Percentiles rank a stretch among this genome's conserved stretches.
Conservation (phyloP, 2,797 vertebrate species). For the Lagodon rhomboides region DNA sequence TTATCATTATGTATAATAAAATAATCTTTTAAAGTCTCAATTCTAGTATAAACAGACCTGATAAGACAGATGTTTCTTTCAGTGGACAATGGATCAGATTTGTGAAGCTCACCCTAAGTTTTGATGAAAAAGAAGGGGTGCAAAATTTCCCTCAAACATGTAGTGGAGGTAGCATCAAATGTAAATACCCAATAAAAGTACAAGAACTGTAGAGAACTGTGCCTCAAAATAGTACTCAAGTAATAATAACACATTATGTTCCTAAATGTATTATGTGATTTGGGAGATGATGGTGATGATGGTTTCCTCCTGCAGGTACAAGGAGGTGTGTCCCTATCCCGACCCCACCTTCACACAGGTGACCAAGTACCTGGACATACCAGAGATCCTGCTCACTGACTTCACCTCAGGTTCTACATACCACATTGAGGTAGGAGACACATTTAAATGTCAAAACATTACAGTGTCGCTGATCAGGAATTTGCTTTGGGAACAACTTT, state of each 20-base stretch:
- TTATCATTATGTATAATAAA: not conserved
- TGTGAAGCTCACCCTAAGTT: not conserved
- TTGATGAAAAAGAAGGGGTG: not conserved
- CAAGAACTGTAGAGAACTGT: not conserved
- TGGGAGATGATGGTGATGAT: not conserved
- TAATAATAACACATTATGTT: not conserved
- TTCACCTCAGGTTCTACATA: conserved; percentile 96
- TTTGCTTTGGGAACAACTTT: not conserved
- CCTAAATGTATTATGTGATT: not conserved
- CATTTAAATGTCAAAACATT: not conserved
- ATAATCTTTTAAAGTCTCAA: not conserved
- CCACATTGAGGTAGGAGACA: conserved; percentile 90
- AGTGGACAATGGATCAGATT: not conserved
- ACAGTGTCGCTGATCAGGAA: not conserved
- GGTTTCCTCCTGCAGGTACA: conserved; percentile 82
- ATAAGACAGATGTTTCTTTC: not conserved
- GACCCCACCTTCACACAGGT: conserved; percentile 89
- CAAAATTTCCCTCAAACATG: not conserved
- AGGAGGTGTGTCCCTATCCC: conserved; percentile 95
- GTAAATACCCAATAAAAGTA: not conserved
- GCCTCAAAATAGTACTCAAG: not conserved
- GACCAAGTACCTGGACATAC: conserved; percentile 85
- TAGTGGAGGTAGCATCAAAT: not conserved
- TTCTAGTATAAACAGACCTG: not conserved
- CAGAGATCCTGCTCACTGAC: conserved; percentile 93